A percentile compares a stretch with the other conserved stretches of the same genome.
Evolutionary conservation across 2,113 vertebrate species (phyloP).

Genomic region (Labrus mixtus): DNA sequence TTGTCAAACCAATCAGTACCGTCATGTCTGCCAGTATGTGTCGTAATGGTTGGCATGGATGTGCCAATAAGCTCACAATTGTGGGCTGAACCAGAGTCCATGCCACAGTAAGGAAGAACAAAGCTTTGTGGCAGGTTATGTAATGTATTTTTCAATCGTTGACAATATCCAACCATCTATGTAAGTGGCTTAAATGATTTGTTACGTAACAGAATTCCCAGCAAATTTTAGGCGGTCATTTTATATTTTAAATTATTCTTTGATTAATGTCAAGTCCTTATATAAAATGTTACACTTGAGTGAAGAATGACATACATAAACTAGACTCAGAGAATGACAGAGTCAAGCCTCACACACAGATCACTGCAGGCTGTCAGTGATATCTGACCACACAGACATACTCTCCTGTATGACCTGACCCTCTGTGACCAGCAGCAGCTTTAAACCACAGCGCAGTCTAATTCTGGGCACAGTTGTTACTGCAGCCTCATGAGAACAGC

Average conservation of each 20-base stretch:
- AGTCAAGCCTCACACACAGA: background rate
- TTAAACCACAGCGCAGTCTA: conserved; percentile 25
- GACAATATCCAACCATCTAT: background rate
- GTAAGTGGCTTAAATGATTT: background rate
- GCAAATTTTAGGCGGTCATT: background rate
- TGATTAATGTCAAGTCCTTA: background rate
- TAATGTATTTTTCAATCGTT: background rate
- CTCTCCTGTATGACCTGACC: conserved; percentile 17
- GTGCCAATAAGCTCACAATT: background rate
- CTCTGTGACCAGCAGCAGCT: conserved; percentile 22
- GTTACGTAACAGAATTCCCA: background rate
- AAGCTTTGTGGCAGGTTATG: background rate
- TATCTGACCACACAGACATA: conserved; percentile 28
- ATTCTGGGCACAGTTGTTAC: conserved; percentile 23
- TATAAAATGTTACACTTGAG: background rate
- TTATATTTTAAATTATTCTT: background rate
- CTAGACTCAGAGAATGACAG: background rate
- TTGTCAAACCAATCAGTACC: background rate
- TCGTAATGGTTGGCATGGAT: background rate
- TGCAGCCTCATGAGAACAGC: background rate
- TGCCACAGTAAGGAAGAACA: background rate
- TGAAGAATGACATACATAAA: background rate
- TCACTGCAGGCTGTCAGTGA: conserved; percentile 18
- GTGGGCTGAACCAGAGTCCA: background rate
- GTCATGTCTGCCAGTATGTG: background rate